Base-by-base conservation (phyloP, 1,140 invertebrate genomes). In the Conus betulinus region DNA sequence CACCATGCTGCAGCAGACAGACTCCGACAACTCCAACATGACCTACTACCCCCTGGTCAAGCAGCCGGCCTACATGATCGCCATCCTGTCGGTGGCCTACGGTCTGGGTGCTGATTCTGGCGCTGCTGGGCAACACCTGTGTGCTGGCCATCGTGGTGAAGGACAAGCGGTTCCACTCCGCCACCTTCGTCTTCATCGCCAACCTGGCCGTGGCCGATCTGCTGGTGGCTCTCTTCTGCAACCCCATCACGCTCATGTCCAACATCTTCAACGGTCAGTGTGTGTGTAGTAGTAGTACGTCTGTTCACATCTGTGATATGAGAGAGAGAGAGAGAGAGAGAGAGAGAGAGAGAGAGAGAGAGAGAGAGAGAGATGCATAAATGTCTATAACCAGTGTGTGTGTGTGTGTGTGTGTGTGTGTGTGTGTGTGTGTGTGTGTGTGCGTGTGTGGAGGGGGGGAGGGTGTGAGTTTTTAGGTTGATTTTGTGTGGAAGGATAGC, bases 101-200 rank as follows among this genome's bases (percentile, higher is more conserved):
- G 88, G 90, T 53, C 85, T 97, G 10, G 10, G 97, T 98, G 0
- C 98, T 98, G 91, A 89, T 97, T 0, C 95, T 97, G 39, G 98
- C 98, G 4, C 96, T 98, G 52, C 94, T 98, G n/a, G 98, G 98
- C 3, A 99, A 99, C 94, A 96, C 97, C 5, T 95, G 98, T n/a
- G 98, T 99, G 4, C 97, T 98, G 91, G 96, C 97, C 11, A 98
- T 98, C 0, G 98, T 99, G 3, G 97, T 97, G 88, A 96, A 97
- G 67, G 98, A 98, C 93, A 97, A 97, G 60, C 96, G 96, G 0
- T 98, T 99, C 97, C 96, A 97, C 71, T 98, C 97, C 93, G 97
- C 98, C 11, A 99, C 98, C 1, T 99, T 99, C 95, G 98, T 97
- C 93, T 98, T 98, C 94, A 98, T 99, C 90, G 97, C 98, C 13